These are phyloP conservation scores for Gymnodraco acuticeps DNA, from an alignment of 2,797 vertebrate genomes.

Conservation along the genomic window DNA sequence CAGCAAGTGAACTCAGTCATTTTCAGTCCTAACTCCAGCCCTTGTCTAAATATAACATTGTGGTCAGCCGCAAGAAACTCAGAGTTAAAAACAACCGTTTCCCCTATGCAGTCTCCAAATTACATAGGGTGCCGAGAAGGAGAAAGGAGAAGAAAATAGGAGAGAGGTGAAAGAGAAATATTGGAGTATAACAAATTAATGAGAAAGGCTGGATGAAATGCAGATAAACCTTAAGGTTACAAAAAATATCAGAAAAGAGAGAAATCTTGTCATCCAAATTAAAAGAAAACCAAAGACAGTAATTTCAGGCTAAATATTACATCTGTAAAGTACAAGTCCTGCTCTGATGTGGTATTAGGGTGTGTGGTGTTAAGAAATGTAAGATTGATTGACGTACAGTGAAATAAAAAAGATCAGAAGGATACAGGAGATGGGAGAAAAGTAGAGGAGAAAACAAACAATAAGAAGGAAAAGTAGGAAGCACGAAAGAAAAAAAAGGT, in stretches of 20 bases:
- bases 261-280: background rate
- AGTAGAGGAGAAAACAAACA: background rate
- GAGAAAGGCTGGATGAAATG: conserved; percentile 1
- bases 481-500: conserved; percentile 18
- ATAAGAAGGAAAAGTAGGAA: conserved; percentile 6
- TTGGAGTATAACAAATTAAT: conserved; percentile 26
- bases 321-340: conserved; percentile 12
- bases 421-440: background rate
- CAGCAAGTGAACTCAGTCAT: conserved; percentile 80
- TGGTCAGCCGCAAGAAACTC: conserved; percentile 82
- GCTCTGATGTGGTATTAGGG: conserved; percentile 31
- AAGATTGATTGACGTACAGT: conserved; percentile 1
- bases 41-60: conserved; percentile 85
- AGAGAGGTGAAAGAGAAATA: conserved; percentile 34
- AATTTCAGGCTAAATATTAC: conserved; percentile 12
- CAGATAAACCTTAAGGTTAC: background rate
- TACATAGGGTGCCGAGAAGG: conserved; percentile 69
- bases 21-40: conserved; percentile 82
- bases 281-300: conserved; percentile 13
- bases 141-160: conserved; percentile 39
- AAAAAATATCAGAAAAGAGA: too few relatives aligned
- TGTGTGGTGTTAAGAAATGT: too few relatives aligned
- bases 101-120: conserved; percentile 81
- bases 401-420: conserved; percentile 11
- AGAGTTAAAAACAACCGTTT: conserved; percentile 85